Percentiles rank a stretch among this genome's conserved stretches.
These are phyloP conservation scores for Heliconius ismenius DNA, from an alignment of 2,888 invertebrate genomes.

Conservation along the genomic window DNA sequence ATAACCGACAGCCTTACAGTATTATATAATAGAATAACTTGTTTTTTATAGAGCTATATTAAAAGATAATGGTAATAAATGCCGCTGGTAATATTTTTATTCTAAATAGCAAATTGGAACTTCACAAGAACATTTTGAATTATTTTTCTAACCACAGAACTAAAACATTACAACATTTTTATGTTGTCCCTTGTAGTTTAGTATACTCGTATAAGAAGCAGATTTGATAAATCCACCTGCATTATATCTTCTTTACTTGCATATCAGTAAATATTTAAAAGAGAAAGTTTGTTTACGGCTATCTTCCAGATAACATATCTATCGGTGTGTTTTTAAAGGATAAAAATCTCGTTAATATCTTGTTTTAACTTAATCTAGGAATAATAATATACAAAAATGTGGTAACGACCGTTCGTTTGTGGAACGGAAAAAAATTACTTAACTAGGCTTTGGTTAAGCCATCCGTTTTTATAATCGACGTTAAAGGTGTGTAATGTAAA, in stretches of 20 bases:
- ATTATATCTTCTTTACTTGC: constrained; percentile 37
- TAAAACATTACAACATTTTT: neutral
- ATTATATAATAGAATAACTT: too few species aligned
- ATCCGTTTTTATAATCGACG: constrained; percentile 15
- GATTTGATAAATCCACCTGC: constrained; percentile 27
- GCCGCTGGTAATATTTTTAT: too few species aligned
- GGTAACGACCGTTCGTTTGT: constrained; percentile 20
- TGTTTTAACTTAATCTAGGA: constrained; percentile 17
- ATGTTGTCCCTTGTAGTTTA: neutral
- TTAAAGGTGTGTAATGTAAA: constrained; percentile 18
- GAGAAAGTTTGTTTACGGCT: constrained; percentile 37
- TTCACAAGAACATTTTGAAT: too few species aligned
- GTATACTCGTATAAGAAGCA: constrained; percentile 30
- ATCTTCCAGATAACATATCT: constrained; percentile 36
- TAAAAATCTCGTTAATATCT: constrained; percentile 24
- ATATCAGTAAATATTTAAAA: constrained; percentile 38
- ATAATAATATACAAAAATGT: constrained; percentile 37
- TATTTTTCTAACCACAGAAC: too few species aligned
- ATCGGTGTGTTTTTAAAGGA: constrained; percentile 27
- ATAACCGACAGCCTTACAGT: too few species aligned
- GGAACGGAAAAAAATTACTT: neutral
- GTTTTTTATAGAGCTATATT: too few species aligned
- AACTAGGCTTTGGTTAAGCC: neutral
- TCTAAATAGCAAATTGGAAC: too few species aligned
- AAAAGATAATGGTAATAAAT: too few species aligned